A percentile compares a stretch with the other conserved stretches of the same genome.
These are phyloP conservation scores for Ovis aries DNA, from an alignment of 2,113 vertebrate genomes.

Conservation along the genomic window DNA sequence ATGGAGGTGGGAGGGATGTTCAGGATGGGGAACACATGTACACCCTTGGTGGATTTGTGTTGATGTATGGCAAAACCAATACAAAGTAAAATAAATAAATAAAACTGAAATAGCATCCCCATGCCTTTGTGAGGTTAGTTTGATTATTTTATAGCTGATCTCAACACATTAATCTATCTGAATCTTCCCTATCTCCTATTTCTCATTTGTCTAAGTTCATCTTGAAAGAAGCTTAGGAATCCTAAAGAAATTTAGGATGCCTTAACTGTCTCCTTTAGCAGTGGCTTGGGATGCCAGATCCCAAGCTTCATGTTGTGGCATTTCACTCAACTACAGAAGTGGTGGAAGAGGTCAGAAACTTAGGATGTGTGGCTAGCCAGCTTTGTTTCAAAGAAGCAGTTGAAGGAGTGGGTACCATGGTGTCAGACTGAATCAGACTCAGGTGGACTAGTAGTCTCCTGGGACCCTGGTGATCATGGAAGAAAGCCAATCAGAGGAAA, in stretches of 20 bases:
- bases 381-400: neutral
- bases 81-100: no score
- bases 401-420: fast-evolving
- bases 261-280: neutral
- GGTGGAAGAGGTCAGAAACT: neutral
- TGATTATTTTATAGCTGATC: neutral
- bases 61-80: no score
- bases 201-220: neutral
- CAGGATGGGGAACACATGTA: no score
- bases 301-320: neutral
- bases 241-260: neutral
- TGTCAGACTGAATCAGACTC: neutral
- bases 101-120: neutral
- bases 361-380: neutral
- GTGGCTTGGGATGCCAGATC: neutral
- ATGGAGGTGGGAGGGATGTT: no score
- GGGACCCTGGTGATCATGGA: neutral
- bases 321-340: neutral
- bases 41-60: no score
- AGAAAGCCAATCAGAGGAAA: neutral
- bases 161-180: neutral
- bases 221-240: neutral
- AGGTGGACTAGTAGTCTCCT: fast-evolving
- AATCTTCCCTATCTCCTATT: neutral
- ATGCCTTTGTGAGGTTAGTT: neutral